Conservation (phyloP, 2,888 invertebrate species). For the Drosophila picticornis region DNA sequence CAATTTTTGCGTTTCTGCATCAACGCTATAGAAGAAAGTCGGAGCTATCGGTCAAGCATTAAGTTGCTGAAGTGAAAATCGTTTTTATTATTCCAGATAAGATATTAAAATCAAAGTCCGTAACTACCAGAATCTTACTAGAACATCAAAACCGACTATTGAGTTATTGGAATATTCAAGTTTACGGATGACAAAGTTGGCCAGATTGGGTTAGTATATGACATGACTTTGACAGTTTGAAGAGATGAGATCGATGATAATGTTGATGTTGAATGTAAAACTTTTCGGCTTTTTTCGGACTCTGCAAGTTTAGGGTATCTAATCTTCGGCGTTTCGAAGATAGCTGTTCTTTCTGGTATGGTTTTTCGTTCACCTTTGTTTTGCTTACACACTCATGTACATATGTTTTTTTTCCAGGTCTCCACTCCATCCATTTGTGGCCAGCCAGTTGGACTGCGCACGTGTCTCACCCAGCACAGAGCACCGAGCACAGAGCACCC, state of each 20-base stretch:
- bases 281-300: neutral
- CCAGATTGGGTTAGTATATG: neutral
- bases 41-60: neutral
- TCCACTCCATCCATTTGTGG: constrained; percentile 22
- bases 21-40: neutral
- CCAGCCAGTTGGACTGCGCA: constrained; percentile 21
- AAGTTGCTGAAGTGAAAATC: neutral
- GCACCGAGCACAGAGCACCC: constrained; percentile 5
- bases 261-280: neutral
- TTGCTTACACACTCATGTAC: neutral
- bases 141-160: neutral
- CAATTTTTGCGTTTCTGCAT: neutral
- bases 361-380: constrained; percentile 23
- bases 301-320: neutral
- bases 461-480: constrained; percentile 29
- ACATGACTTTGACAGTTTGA: neutral
- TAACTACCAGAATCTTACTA: neutral
- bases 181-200: neutral
- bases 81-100: neutral
- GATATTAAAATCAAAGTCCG: neutral
- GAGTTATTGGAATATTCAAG: neutral
- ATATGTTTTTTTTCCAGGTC: neutral
- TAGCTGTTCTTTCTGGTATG: constrained; percentile 5
- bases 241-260: neutral
- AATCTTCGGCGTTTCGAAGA: neutral